Percentiles rank a stretch among this genome's conserved stretches.
These are phyloP conservation scores for Darevskia mixta DNA, from an alignment of 2,797 vertebrate genomes.

Conservation along the genomic window DNA sequence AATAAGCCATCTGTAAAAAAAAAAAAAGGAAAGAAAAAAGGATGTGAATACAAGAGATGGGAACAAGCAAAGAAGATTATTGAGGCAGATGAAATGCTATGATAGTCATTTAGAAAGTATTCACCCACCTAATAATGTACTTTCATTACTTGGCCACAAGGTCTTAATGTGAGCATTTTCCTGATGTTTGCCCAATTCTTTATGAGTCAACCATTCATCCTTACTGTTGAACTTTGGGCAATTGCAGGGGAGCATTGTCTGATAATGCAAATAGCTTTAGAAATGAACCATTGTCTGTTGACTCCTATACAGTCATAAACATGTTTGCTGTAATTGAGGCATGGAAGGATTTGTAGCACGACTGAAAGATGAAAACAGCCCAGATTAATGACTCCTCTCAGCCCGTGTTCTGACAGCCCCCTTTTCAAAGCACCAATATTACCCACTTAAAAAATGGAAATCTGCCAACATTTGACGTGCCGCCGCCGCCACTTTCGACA, in stretches of 20 bases:
- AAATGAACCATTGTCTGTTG: slow-evolving; percentile 45
- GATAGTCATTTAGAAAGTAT: not conserved
- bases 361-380: slow-evolving; percentile 65
- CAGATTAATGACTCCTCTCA: slow-evolving; percentile 67
- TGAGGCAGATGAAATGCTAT: not conserved
- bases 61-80: accelerated
- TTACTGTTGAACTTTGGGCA: not conserved
- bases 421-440: slow-evolving; percentile 71
- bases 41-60: not conserved
- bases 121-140: not conserved
- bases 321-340: slow-evolving; percentile 64
- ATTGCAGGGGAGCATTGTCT: not conserved
- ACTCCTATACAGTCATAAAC: slow-evolving; percentile 41
- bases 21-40: not conserved
- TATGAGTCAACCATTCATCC: slow-evolving; percentile 14
- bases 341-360: slow-evolving; percentile 32
- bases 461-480: slow-evolving; percentile 73
- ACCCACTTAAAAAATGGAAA: slow-evolving; percentile 77
- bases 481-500: slow-evolving; percentile 79
- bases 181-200: slow-evolving; percentile 14
- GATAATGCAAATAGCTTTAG: slow-evolving; percentile 24
- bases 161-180: not conserved
- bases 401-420: slow-evolving; percentile 62
- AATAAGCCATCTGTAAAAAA: not conserved
- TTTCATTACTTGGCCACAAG: not conserved